These are phyloP conservation scores for Geotrypetes seraphini DNA, from an alignment of 2,797 vertebrate genomes.

Conservation along the genomic window DNA sequence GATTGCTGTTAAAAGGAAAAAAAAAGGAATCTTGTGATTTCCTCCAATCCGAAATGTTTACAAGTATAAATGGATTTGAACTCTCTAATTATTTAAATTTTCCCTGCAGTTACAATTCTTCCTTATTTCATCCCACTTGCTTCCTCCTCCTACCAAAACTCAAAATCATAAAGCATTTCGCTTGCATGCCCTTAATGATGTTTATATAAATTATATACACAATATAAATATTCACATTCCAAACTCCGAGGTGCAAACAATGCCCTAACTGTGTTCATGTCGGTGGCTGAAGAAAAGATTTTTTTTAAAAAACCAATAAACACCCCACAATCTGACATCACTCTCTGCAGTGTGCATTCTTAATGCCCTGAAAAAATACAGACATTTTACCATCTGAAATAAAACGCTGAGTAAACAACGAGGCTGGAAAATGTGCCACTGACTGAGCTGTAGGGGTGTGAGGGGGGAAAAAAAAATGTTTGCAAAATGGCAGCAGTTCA, in stretches of 20 bases:
- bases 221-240: conserved; percentile 62
- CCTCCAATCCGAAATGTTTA: not conserved
- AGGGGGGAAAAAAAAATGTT: not conserved
- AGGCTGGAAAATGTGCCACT: conserved; percentile 30
- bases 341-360: conserved; percentile 37
- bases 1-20: conserved; percentile 1
- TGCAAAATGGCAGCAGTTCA: conserved; percentile 25
- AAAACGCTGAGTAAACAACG: conserved; percentile 44
- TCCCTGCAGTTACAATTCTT: conserved; percentile 20
- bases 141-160: conserved; percentile 23
- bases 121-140: conserved; percentile 26
- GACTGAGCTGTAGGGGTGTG: conserved; percentile 8
- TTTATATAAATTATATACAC: conserved; percentile 52
- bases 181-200: conserved; percentile 34
- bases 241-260: conserved; percentile 46
- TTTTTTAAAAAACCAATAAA: too few relatives aligned
- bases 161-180: conserved; percentile 39
- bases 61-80: not conserved
- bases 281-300: conserved; percentile 16
- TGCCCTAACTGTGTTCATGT: conserved; percentile 46
- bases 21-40: not conserved
- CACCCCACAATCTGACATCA: conserved; percentile 48
- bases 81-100: conserved; percentile 1
- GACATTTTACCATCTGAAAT: conserved; percentile 49
- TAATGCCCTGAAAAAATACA: conserved; percentile 46